phyloP scores from a whole-genome alignment of 1,140 invertebrate species.

The Campodea augens region DNA sequence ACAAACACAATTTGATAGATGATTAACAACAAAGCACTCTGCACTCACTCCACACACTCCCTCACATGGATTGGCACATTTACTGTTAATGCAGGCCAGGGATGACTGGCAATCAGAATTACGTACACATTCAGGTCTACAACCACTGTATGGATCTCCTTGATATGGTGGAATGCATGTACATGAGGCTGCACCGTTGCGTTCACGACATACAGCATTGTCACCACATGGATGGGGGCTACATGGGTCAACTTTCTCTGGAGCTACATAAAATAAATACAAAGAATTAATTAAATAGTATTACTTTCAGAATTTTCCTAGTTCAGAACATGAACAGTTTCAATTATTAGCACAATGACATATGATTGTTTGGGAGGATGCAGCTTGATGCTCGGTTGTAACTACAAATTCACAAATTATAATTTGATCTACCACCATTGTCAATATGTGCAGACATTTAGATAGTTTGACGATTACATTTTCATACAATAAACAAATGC shows the following conservation, averaged over 20 bases:
- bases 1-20: conserved; percentile 20
- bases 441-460: no score
- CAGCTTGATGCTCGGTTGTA: no score
- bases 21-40: conserved; percentile 16
- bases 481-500: no score
- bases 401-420: no score
- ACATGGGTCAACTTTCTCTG: conserved; percentile 11
- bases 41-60: conserved; percentile 37
- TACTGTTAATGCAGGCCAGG: conserved; percentile 39
- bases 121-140: conserved; percentile 46
- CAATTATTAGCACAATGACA: no score
- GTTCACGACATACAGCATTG: conserved; percentile 16
- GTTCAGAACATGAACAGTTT: no score
- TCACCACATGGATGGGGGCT: conserved; percentile 17
- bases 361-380: no score
- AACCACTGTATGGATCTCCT: conserved; percentile 17
- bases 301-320: no score
- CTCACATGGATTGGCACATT: conserved; percentile 44
- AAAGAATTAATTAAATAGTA: no score
- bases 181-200: conserved; percentile 16
- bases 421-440: no score
- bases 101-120: conserved; percentile 46
- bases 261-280: background rate
- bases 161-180: conserved; percentile 14
- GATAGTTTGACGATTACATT: no score